A percentile compares a stretch with the other conserved stretches of the same genome.
phyloP scores from a whole-genome alignment of 2,113 vertebrate species.

The Puffinus mauretanicus region DNA sequence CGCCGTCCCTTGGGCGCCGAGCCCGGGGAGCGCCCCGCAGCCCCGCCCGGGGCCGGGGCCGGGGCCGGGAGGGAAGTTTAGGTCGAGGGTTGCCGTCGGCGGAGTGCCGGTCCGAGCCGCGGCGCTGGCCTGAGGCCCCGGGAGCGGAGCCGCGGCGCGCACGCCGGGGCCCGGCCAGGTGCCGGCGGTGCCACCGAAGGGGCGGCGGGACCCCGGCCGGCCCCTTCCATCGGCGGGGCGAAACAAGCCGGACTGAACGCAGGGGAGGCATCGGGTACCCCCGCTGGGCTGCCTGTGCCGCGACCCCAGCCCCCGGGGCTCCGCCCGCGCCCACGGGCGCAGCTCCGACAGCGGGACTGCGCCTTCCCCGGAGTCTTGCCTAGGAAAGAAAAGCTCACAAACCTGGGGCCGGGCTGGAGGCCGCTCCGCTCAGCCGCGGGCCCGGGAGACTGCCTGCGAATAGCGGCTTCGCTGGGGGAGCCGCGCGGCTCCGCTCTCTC shows the following conservation, averaged over 20 bases:
- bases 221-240: neutral
- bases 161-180: neutral
- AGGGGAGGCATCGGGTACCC: neutral
- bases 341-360: neutral
- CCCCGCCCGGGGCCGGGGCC: neutral
- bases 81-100: neutral
- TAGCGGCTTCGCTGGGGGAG: neutral
- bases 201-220: neutral
- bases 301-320: neutral
- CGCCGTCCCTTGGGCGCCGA: neutral
- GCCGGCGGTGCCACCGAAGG: neutral
- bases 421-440: slow-evolving; percentile 5
- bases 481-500: neutral
- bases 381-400: neutral
- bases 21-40: neutral
- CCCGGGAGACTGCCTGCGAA: neutral
- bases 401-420: slow-evolving; percentile 32
- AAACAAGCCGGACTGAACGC: no score
- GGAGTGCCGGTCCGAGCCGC: neutral
- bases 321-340: neutral
- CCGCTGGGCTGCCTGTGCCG: neutral
- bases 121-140: neutral
- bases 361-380: neutral
- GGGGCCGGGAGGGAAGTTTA: neutral
- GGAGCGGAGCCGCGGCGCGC: neutral